Evolutionary conservation across 2,797 vertebrate genomes (phyloP), one percentile per base, ranked within the genome.

Genomic region (Cyclopterus lumpus): DNA sequence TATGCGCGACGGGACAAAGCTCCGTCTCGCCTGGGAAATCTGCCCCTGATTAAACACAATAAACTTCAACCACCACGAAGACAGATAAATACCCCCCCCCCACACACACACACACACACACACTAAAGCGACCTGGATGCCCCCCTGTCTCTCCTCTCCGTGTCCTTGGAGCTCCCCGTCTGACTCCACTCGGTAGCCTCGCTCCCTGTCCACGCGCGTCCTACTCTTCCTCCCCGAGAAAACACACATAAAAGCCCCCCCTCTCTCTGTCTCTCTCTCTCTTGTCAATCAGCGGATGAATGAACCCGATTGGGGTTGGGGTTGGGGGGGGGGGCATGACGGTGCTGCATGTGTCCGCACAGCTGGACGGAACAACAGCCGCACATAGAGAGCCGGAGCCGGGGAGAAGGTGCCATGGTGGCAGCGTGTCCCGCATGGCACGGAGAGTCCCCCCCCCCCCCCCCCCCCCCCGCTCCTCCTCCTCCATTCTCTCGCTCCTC

Each of bases 401-500:
- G 38, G 38, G 38, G 14, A 6, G 76, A 75, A 67, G 85, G 81
- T 88, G 86, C 86, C 86, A 86, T 78, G 87, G 86, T 88, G 86
- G 86, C 84, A 83, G 81, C 12, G 78, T 67, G 85, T 88, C 91
- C 91, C 85, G 91, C 83, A 86, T 89, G 90, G 91, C 90, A 89
- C 38, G 36, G 36, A 38, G 36, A 8, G 36, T 36, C 36, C 36
- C 9, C 9, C 5, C 2, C 30, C 30, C 75, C 30, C 32, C 32
- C 32, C 1, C 32, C n/a, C n/a, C n/a, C n/a, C n/a, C n/a, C n/a
- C n/a, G n/a, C n/a, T n/a, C n/a, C n/a, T n/a, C n/a, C n/a, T n/a
- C n/a, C n/a, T n/a, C n/a, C n/a, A n/a, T n/a, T n/a, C n/a, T 38
- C 36, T 38, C 36, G 38, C 36, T 40, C 11, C 38, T 40, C 38